These are phyloP conservation scores for Drymodes brunneopygia DNA, from an alignment of 2,113 vertebrate species.

Conservation along the genomic window DNA sequence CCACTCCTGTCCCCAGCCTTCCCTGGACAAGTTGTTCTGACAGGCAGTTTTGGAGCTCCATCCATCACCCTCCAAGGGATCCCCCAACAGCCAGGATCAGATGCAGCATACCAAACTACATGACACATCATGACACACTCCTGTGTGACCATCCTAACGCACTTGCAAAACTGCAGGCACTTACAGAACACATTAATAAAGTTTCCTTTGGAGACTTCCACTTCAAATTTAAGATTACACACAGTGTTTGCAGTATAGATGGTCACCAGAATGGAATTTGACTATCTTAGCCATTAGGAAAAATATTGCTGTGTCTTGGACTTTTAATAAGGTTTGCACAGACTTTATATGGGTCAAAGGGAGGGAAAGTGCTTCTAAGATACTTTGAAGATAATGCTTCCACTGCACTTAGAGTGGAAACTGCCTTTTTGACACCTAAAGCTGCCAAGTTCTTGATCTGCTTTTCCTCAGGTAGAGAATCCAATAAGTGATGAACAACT, in stretches of 20 bases:
- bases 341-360: conserved; percentile 43
- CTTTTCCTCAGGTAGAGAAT: conserved; percentile 26
- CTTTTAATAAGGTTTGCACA: conserved; percentile 35
- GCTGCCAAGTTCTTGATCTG: background rate
- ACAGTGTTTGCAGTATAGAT: background rate
- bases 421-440: conserved; percentile 16
- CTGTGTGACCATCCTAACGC: background rate
- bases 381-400: background rate
- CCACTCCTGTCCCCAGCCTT: background rate
- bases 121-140: background rate
- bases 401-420: background rate
- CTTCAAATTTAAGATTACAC: conserved; percentile 22
- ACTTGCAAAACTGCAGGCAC: conserved; percentile 3
- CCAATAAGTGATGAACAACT: background rate
- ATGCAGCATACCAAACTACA: background rate
- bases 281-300: conserved; percentile 15
- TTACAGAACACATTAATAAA: conserved; percentile 1
- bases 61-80: background rate
- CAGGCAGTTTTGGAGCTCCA: background rate
- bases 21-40: background rate
- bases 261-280: conserved; percentile 52
- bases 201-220: conserved; percentile 31
- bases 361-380: conserved; percentile 27
- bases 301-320: conserved; percentile 6
- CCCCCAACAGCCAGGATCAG: background rate